phyloP scores from a whole-genome alignment of 2,888 invertebrate species.

The Drosophila neotestacea region DNA sequence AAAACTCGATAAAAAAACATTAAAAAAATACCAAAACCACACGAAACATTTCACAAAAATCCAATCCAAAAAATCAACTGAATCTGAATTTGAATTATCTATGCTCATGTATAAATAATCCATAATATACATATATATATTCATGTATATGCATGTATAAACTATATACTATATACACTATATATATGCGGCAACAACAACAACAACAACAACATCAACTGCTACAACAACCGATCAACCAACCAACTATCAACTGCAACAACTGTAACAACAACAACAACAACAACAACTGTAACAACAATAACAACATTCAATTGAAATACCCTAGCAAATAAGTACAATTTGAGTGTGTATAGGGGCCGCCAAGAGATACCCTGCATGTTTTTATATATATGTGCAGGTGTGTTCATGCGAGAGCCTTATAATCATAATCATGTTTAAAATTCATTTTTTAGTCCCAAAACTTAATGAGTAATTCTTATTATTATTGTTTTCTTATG shows the following conservation, averaged over 20 bases:
- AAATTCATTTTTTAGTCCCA: slow-evolving; percentile 13
- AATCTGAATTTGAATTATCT: slow-evolving; percentile 20
- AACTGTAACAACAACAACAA: slow-evolving; percentile 22
- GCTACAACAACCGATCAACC: slow-evolving; percentile 30
- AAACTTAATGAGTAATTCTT: slow-evolving; percentile 20
- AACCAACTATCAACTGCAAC: slow-evolving; percentile 30
- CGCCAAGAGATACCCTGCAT: slow-evolving; percentile 84
- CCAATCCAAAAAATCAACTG: slow-evolving; percentile 7
- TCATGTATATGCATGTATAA: slow-evolving; percentile 23
- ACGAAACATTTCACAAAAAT: slow-evolving; percentile 26
- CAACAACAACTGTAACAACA: slow-evolving; percentile 27
- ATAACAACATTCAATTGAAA: slow-evolving; percentile 28
- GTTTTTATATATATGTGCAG: slow-evolving; percentile 85
- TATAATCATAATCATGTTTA: slow-evolving; percentile 29
- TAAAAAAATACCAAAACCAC: slow-evolving; percentile 3
- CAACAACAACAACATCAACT: slow-evolving; percentile 28
- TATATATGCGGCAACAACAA: slow-evolving; percentile 31
- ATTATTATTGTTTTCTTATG: slow-evolving; percentile 37
- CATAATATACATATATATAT: slow-evolving; percentile 34
- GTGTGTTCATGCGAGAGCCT: slow-evolving; percentile 82
- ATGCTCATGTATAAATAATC: slow-evolving; percentile 42
- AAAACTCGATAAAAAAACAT: slow-evolving; percentile 17
- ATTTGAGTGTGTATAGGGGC: slow-evolving; percentile 66
- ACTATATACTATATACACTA: slow-evolving; percentile 22
- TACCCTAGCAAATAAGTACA: slow-evolving; percentile 59